Evolutionary conservation across 2,797 vertebrate species (phyloP).

Genomic region (Hipposideros larvatus): DNA sequence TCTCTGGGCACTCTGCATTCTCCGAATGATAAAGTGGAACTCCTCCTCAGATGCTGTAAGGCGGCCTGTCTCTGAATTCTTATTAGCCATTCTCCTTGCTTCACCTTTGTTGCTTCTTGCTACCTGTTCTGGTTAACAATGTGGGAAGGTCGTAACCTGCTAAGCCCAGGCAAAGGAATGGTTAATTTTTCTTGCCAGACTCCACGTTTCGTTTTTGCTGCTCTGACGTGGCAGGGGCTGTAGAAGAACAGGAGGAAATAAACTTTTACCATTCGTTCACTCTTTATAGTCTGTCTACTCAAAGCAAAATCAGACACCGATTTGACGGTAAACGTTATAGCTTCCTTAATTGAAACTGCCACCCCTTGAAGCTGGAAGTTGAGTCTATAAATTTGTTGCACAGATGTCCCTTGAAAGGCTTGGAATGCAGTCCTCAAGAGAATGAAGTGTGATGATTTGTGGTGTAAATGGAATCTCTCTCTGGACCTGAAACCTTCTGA

Average conservation of each 20-base stretch:
- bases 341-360: slow-evolving; percentile 78
- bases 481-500: slow-evolving; percentile 74
- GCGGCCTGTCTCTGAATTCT: background rate
- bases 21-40: background rate
- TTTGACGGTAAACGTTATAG: slow-evolving; percentile 58
- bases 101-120: background rate
- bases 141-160: background rate
- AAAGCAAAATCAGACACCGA: background rate
- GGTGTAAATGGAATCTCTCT: slow-evolving; percentile 71
- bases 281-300: slow-evolving; percentile 20
- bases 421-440: slow-evolving; percentile 65
- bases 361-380: slow-evolving; percentile 73
- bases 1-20: background rate
- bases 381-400: slow-evolving; percentile 70
- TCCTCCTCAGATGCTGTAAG: background rate
- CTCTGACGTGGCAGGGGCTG: slow-evolving; percentile 46
- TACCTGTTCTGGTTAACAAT: slow-evolving; percentile 13
- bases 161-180: background rate
- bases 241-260: background rate
- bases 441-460: slow-evolving; percentile 64
- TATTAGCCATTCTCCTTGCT: background rate
- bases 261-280: background rate
- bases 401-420: slow-evolving; percentile 70
- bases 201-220: background rate
- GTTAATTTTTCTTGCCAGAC: slow-evolving; percentile 12